Evolutionary conservation across 2,888 invertebrate genomes (phyloP), one percentile per base, ranked within the genome.

Genomic region (Sminthurides aquaticus): DNA sequence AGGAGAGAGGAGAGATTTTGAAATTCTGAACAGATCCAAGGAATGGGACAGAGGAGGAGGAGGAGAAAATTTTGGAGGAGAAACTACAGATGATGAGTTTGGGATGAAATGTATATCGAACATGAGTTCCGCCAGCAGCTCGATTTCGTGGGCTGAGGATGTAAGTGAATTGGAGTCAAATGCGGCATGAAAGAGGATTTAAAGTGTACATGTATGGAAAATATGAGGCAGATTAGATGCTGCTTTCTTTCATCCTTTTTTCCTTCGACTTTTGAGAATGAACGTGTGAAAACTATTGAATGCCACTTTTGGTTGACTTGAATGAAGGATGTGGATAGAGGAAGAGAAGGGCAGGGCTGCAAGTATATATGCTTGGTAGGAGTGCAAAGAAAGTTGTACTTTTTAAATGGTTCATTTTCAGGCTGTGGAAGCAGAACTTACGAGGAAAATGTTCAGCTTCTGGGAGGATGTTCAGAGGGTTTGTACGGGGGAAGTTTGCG

Each of bases 91-190:
- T 27, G 66, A 66, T n/a, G 68, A 70, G 28, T 62, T 68, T 49
- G 62, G 66, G 20, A 26, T 43, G 3, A 64, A 63, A 52, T 57
- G 63, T 25, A 64, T 68, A 43, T 67, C 70, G 18, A 67, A 64
- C 15, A 48, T 73, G 24, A 71, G 73, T 57, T 73, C 72, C 5
- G 73, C 70, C 0, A 69, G 67, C 49, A 71, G 71, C 20, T 71
- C 71, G 5, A 71, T 73, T 62, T 73, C 73, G 34, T 73, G 73
- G 73, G 73, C 73, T n/a, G 71, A 71, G 63, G 73, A 73, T 66
- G 73, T 73, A 69, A 68, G 67, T 55, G 3, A 43, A 49, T 59
- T 29, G 15, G 15, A 59, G 25, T 49, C 25, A 20, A 34, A 52
- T 11, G n/a, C 24, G 24, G 24, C 24, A n/a, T 52, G 8, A 52